Conservation (phyloP, 37 sponge, comb jelly and placozoan species). For the Bolinopsis microptera region DNA sequence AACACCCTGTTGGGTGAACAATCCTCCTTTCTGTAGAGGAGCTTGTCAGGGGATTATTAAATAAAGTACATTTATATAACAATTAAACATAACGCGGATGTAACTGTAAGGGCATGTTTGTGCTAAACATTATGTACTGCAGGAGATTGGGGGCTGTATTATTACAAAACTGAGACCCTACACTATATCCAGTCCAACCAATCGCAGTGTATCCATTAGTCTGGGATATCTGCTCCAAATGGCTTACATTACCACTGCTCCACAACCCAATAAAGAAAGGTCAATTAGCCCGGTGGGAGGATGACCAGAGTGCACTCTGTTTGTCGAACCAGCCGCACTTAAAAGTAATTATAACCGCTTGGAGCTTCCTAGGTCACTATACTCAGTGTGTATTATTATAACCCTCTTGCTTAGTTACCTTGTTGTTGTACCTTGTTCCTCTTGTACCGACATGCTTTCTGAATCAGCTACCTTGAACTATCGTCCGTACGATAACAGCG, state of each 20-base stretch:
- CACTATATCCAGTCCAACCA: background rate
- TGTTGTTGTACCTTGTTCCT: background rate
- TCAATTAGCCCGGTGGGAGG: background rate
- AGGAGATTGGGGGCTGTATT: background rate
- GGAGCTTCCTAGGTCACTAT: background rate
- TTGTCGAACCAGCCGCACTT: no score
- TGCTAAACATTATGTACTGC: background rate
- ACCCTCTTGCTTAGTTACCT: background rate
- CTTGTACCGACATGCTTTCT: background rate
- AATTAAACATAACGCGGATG: background rate
- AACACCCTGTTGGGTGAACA: no score
- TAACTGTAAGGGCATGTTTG: background rate
- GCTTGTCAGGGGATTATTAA: no score
- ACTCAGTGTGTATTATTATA: background rate
- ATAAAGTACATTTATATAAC: background rate
- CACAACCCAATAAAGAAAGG: background rate
- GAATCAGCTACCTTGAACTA: background rate
- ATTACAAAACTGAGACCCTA: no score
- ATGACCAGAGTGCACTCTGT: no score
- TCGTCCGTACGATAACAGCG: background rate
- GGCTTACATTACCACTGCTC: no score
- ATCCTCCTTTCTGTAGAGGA: no score
- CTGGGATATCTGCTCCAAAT: background rate
- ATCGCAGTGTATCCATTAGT: background rate
- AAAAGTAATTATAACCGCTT: background rate